A percentile compares a stretch with the other conserved stretches of the same genome.
Conservation (phyloP, 2,888 invertebrate genomes). For the Leptopilina drosophilae region DNA sequence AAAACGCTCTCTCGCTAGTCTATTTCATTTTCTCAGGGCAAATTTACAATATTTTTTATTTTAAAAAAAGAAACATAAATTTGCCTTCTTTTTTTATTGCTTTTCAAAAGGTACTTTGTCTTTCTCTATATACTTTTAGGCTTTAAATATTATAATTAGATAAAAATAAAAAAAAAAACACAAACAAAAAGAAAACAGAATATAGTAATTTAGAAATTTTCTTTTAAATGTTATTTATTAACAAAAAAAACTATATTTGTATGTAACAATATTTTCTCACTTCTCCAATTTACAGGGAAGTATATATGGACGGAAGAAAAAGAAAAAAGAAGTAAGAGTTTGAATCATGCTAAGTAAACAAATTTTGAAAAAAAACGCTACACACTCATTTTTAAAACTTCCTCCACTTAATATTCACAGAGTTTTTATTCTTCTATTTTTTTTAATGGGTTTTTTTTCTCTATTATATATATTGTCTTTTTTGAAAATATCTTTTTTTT, state of each 20-base stretch:
- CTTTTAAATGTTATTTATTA: slow-evolving; percentile 62
- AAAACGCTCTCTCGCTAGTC: slow-evolving; percentile 9
- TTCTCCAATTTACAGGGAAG: slow-evolving; percentile 86
- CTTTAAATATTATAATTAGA: too few species aligned
- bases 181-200: too few species aligned
- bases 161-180: too few species aligned
- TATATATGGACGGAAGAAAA: slow-evolving; percentile 95
- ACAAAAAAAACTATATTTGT: slow-evolving; percentile 63
- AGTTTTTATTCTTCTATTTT: not conserved
- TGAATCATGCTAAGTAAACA: slow-evolving; percentile 75
- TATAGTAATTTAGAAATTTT: too few species aligned
- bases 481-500: slow-evolving; percentile 38
- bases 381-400: slow-evolving; percentile 58
- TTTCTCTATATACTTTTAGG: too few species aligned
- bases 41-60: not conserved
- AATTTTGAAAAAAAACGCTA: slow-evolving; percentile 53
- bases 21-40: not conserved
- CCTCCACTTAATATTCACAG: slow-evolving; percentile 59
- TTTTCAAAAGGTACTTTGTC: too few species aligned
- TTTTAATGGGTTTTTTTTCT: too few species aligned
- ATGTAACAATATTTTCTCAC: slow-evolving; percentile 77
- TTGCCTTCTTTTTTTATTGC: too few species aligned
- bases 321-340: slow-evolving; percentile 98
- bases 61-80: too few species aligned
- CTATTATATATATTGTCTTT: not conserved